Evolutionary conservation across 2,797 vertebrate species (phyloP).

Genomic region (Centroberyx gerrardi): DNA sequence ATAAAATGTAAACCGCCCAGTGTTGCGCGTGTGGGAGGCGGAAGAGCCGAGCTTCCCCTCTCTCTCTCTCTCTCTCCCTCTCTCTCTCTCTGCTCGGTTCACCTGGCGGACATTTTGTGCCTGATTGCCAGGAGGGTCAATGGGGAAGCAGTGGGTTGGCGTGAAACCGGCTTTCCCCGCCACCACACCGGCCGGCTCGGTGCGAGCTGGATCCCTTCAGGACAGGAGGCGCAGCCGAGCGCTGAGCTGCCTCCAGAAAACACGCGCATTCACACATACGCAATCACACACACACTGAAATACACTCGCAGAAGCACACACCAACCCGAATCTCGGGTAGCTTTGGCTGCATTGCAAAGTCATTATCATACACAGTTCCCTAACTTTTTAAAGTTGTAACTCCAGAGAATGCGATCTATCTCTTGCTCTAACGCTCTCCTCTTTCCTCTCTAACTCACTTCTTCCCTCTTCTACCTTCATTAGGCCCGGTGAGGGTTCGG

Average conservation of each 20-base stretch:
- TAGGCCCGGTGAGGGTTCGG: conserved; percentile 21
- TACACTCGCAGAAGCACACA: conserved; percentile 2
- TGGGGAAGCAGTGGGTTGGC: conserved; percentile 56
- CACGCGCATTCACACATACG: not conserved
- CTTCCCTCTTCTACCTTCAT: conserved; percentile 23
- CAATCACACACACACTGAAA: not conserved
- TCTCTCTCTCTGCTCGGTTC: conserved; percentile 33
- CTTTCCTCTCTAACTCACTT: conserved; percentile 27
- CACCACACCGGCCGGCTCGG: conserved; percentile 45
- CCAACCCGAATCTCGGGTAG: not conserved
- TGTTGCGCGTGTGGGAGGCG: conserved; percentile 54
- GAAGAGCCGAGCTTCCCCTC: conserved; percentile 31
- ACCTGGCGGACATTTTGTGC: conserved; percentile 71
- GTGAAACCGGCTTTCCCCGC: conserved; percentile 58
- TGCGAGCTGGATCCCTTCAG: conserved; percentile 39
- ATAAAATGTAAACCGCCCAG: conserved; percentile 50
- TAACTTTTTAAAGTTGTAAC: conserved; percentile 3
- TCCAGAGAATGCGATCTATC: not conserved
- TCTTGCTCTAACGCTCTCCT: not conserved
- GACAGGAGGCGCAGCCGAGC: conserved; percentile 23
- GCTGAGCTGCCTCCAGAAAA: not conserved
- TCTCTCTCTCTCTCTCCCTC: too few relatives aligned
- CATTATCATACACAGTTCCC: conserved; percentile 16
- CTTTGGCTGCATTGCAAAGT: not conserved
- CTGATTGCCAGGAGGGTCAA: conserved; percentile 66